phyloP scores from a whole-genome alignment of 2,888 invertebrate species.

The Drosophila monieri region DNA sequence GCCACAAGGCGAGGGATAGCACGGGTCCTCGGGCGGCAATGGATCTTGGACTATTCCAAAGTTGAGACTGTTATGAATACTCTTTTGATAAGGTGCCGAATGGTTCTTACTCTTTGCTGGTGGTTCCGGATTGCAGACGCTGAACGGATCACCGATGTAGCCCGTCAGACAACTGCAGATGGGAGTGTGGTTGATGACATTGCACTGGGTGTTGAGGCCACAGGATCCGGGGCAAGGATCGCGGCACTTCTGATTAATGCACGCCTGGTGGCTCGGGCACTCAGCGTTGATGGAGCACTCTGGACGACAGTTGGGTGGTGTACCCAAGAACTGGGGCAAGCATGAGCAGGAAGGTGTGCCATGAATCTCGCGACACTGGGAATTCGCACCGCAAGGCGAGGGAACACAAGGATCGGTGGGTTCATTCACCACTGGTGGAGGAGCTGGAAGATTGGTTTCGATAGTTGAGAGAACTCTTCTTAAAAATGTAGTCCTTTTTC shows the following conservation, averaged over 20 bases:
- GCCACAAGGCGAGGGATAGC: constrained; percentile 89
- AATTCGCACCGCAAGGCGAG: constrained; percentile 91
- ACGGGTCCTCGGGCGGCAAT: constrained; percentile 85
- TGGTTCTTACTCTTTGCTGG: constrained; percentile 80
- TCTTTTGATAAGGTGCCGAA: neutral
- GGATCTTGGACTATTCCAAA: constrained; percentile 55
- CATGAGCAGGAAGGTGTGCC: constrained; percentile 88
- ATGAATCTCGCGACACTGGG: constrained; percentile 86
- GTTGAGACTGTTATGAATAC: neutral
- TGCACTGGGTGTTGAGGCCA: constrained; percentile 87
- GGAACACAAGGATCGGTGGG: constrained; percentile 87
- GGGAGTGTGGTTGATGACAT: constrained; percentile 88
- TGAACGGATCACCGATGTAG: constrained; percentile 88
- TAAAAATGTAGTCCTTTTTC: constrained; percentile 29
- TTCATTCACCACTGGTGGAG: constrained; percentile 66
- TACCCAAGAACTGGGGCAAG: constrained; percentile 88
- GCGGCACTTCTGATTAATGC: constrained; percentile 89
- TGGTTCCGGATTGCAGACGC: constrained; percentile 85
- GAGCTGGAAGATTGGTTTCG: constrained; percentile 46
- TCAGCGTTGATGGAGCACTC: constrained; percentile 91
- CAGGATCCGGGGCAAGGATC: constrained; percentile 89
- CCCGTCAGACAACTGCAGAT: constrained; percentile 87
- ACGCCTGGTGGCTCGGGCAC: constrained; percentile 88
- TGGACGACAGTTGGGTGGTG: constrained; percentile 90
- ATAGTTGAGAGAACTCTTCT: neutral